Evolutionary conservation across 2,797 vertebrate genomes (phyloP).

Genomic region (Sebastes hubbsi): DNA sequence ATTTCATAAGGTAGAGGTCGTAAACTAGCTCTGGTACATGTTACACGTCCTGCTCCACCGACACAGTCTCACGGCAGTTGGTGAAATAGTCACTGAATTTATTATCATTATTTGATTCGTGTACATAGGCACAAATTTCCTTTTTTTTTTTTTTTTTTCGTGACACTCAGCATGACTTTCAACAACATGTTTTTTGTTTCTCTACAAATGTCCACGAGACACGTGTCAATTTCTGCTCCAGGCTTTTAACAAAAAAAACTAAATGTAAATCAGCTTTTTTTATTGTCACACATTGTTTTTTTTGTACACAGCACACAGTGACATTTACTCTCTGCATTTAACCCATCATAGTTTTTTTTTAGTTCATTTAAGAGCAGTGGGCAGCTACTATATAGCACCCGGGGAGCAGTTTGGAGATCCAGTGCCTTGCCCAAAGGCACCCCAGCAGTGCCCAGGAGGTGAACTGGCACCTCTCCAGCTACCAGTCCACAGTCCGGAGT

Average conservation of each 20-base stretch:
- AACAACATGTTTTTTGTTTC: too few species aligned
- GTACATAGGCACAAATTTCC: rapidly evolving
- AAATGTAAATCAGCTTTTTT: too few species aligned
- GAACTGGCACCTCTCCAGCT: too few species aligned
- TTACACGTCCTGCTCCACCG: neutral
- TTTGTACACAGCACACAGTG: neutral
- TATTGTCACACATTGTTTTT: too few species aligned
- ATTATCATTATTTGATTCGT: neutral
- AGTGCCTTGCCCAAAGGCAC: neutral
- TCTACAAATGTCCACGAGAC: neutral
- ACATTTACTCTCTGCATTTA: neutral
- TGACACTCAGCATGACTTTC: too few species aligned
- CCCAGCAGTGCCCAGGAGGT: neutral
- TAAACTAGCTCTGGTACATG: neutral
- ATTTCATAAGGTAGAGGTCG: neutral
- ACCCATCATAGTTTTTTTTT: neutral
- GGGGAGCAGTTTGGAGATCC: neutral
- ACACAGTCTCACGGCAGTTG: neutral
- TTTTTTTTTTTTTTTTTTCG: too few species aligned
- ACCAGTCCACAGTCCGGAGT: neutral
- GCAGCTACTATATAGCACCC: neutral
- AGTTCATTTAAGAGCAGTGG: neutral
- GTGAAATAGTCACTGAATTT: neutral
- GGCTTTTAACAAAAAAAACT: too few species aligned
- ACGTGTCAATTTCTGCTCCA: too few species aligned